Base-by-base conservation (phyloP, 1,140 invertebrate genomes). In the Platyscapa corneri region DNA sequence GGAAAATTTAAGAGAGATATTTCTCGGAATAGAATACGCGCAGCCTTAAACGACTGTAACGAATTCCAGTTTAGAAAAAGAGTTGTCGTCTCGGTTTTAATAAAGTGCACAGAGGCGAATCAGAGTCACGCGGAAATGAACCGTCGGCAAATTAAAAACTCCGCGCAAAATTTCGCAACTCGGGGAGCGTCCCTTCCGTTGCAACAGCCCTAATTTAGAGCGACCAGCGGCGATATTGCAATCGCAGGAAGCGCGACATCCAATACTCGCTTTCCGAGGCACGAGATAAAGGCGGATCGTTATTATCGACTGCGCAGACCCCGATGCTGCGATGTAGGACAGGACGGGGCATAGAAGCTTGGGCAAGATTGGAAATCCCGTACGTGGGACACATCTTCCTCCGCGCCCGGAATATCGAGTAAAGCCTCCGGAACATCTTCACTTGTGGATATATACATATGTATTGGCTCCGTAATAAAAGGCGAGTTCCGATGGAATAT, bases 401-500 rank as follows among this genome's bases (percentile, higher is more conserved):
- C 34, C 88, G 89, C 88, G 89, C 56, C 84, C 46, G 74, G 89
- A 90, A 90, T 90, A 90, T 89, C 89, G 88, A 90, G 86, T 90
- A 88, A 88, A 88, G 1, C 39, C 74, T 23, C 32, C 30, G 46
- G 46, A 56, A 49, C 70, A n/a, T 83, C 56, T 83, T 34, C 46
- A 20, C 56, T 46, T 37, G 39, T 64, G 65, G 32, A 67, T 53
- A 20, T 34, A 56, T 60, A n/a, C 53, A 42, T 75, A 56, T 12
- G 56, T 42, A 79, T 20, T 30, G 8, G 27, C 23, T 10, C 64
- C 12, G 72, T 76, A 83, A 85, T 76, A 49, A 81, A 53, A 53
- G 72, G 70, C 32, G 60, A 79, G 82, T 42, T 74, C 82, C 46
- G 82, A 65, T 83, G 82, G 87, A 86, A 87, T 84, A 87, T 86